Base-by-base conservation (phyloP, 53 echinoderm and acorn worm species). In the Patiria pectinifera region DNA sequence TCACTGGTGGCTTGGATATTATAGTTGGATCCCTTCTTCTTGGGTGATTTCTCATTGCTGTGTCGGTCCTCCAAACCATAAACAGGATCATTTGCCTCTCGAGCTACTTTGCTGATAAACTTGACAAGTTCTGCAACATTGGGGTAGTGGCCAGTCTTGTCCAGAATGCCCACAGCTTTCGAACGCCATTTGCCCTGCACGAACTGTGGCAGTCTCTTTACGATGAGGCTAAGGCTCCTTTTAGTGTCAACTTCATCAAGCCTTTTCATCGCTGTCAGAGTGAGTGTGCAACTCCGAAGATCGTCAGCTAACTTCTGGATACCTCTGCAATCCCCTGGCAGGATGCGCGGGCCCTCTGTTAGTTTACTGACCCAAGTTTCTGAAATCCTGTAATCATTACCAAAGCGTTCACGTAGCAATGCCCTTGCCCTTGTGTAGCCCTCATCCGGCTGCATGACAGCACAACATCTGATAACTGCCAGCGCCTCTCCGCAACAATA, bases 221-320 rank as follows among this genome's bases (percentile, higher is more conserved):
- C 78, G 9, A 93, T 90, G 21, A 48, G 45, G 10, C 83, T 16
- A 11, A 93, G 83, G 47, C 79, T 81, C 44, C 80, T 84, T 81
- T 91, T 91, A 6, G 91, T 77, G 49, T 85, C 91, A 5, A 94
- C 45, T 58, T 94, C 86, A 9, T 71, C 49, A 43, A 78, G 26
- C 24, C 86, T 70, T 19, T 91, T 86, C 70, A 94, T 91, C 10
- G 93, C 63, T 16, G 90, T 59, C 69, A 93, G 61, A 12, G 93
- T 83, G 26, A 62, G 22, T 16, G 74, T 25, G 45, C 91, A 93
- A 62, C 53, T 93, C 78, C 59, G 49, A 35, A 93, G 35, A 12
- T 91, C 85, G 48, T 93, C 93, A 26, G 91, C 90, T 70, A 93
- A 77, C 71, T 93, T 85, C n/a, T 61, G 60, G 19, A 93, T 71